Conservation (phyloP, 2,113 vertebrate species). For the Podilymbus podiceps region DNA sequence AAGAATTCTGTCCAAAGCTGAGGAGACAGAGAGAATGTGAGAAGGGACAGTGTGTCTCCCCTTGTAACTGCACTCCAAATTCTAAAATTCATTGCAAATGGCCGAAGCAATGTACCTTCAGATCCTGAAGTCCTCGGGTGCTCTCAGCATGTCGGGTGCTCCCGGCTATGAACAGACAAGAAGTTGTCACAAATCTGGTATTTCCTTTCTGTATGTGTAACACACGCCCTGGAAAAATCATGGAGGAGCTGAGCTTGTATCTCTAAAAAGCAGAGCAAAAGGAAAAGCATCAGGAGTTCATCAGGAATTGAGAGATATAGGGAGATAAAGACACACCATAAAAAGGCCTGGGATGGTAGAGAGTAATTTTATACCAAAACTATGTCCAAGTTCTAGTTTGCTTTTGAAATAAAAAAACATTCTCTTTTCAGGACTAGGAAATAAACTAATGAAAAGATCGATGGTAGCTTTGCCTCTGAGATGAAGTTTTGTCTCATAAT, state of each 20-base stretch:
- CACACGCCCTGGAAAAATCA: neutral
- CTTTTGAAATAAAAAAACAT: neutral
- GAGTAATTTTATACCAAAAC: neutral
- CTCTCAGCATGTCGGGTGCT: neutral
- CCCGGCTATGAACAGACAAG: neutral
- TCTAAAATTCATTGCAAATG: neutral
- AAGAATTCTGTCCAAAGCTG: neutral
- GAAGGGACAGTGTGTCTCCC: neutral
- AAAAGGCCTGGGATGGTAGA: neutral
- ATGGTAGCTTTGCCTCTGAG: neutral
- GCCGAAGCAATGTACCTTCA: neutral
- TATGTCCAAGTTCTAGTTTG: neutral
- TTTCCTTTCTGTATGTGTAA: neutral
- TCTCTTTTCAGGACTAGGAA: neutral
- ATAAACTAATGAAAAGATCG: neutral
- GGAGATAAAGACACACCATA: neutral
- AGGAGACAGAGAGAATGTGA: neutral
- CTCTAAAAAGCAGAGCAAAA: neutral
- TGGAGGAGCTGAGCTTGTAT: accelerated
- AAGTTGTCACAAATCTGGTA: neutral
- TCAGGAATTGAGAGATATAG: neutral
- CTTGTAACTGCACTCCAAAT: neutral
- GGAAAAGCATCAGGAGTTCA: neutral
- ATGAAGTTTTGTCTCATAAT: neutral
- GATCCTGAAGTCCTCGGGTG: neutral